Evolutionary conservation across 2,113 vertebrate species (phyloP), one percentile per base, ranked within the genome.

Genomic region (Hypomesus transpacificus): DNA sequence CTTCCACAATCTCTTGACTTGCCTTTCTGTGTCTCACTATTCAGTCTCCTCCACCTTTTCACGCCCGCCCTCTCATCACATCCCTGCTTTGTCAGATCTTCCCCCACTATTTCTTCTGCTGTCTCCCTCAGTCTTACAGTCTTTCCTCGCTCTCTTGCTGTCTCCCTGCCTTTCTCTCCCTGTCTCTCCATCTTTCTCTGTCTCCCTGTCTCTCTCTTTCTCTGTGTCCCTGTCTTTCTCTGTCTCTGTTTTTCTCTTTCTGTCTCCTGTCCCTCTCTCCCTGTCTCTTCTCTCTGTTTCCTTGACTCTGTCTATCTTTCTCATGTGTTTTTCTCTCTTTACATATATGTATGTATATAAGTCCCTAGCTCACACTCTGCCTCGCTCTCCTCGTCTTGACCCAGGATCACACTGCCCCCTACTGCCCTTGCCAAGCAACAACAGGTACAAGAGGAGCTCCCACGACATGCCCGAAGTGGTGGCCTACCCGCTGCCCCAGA

Each of bases 391-490:
- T 34, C 9, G 7, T 46, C 39, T 46, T 46, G 8, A 11, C 54
- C 4, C 75, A 96, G 96, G 94, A 16, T 87, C 93, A 16, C 94
- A 96, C 66, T 94, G 95, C 68, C 93, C 95, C 58, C 88, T 98
- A 82, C 84, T 96, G 88, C 93, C 95, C 59, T 89, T 95, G 73
- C 95, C 94, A 0, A 68, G 77, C 59, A 89, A 86, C 70, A 95
- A 91, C 86, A 92, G 93, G 34, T 95, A 96, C 78, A 90, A 94
- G 77, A 93, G 94, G 89, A 89, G 92, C 74, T 92, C 92, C 74
- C 92, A 94, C 75, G 94, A 95, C 76, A 91, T 93, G 22, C 94
- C 93, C n/a, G 95, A 97, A 65, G 92, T 95, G 65, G 92, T 95
- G 75, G 89, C 94, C 7, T 97, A 96, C 66, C 95, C 94, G 0